phyloP scores from a whole-genome alignment of 1,140 invertebrate genomes.

The Trichomalopsis sarcophagae region DNA sequence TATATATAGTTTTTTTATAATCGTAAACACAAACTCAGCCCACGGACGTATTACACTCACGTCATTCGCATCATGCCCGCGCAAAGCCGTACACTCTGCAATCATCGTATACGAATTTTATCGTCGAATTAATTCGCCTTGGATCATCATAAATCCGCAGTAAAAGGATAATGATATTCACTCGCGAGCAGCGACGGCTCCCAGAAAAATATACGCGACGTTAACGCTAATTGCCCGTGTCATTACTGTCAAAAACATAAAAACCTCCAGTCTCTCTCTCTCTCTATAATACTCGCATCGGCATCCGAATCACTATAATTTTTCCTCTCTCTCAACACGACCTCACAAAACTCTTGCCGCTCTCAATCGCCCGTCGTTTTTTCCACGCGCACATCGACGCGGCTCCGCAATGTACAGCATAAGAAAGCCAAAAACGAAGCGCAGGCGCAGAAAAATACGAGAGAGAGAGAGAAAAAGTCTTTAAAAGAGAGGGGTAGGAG shows the following conservation, averaged over 20 bases:
- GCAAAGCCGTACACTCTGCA: not conserved
- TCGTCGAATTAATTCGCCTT: not conserved
- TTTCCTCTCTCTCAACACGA: not conserved
- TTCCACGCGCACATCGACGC: not conserved
- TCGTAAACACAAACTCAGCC: too few species aligned
- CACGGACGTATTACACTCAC: too few species aligned
- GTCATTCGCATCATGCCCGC: too few species aligned
- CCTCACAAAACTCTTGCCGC: conserved; percentile 30
- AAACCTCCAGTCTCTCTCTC: not conserved
- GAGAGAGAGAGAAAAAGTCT: not conserved
- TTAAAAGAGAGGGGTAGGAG: not conserved
- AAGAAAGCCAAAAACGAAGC: not conserved
- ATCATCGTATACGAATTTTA: not conserved
- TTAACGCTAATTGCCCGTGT: conserved; percentile 28
- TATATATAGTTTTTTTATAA: too few species aligned
- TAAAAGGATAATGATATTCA: conserved; percentile 19
- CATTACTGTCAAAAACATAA: conserved; percentile 23
- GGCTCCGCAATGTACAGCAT: not conserved
- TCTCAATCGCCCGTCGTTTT: conserved; percentile 30
- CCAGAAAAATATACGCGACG: not conserved
- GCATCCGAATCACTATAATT: conserved; percentile 19
- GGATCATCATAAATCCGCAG: not conserved
- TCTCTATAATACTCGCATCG: not conserved
- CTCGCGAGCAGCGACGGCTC: not conserved
- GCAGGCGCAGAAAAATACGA: not conserved